A percentile compares a stretch with the other conserved stretches of the same genome.
Conservation (phyloP, 1,140 invertebrate species). For the Anastrepha ludens region DNA sequence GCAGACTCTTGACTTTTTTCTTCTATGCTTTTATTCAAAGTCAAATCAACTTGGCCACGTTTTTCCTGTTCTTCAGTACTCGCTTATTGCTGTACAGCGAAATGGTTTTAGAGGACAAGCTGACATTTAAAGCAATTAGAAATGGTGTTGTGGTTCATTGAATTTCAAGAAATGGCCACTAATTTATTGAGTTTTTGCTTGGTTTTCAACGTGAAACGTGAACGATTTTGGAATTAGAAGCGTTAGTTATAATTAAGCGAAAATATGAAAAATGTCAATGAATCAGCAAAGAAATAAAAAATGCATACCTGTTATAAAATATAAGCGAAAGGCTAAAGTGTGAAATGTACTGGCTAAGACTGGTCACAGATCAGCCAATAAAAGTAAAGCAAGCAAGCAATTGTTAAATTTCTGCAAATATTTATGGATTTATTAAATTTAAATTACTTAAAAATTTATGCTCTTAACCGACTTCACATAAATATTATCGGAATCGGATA, state of each 20-base stretch:
- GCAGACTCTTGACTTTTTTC: background rate
- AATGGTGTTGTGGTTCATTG: slow-evolving; percentile 16
- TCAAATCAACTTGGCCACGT: slow-evolving; percentile 47
- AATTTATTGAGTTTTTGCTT: background rate
- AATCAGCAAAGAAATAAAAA: too few species aligned
- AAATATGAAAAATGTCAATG: background rate
- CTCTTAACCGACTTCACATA: too few species aligned
- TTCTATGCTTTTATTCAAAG: background rate
- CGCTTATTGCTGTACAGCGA: background rate
- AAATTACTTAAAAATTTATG: too few species aligned
- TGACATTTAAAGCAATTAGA: slow-evolving; percentile 33
- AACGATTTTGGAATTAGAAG: background rate
- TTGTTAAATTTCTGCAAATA: too few species aligned
- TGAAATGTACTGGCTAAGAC: too few species aligned
- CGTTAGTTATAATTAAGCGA: slow-evolving; percentile 2
- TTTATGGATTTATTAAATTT: too few species aligned
- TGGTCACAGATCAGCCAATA: too few species aligned
- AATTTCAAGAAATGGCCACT: background rate
- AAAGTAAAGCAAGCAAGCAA: too few species aligned
- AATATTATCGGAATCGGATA: too few species aligned
- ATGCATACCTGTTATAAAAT: too few species aligned
- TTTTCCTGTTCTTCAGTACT: slow-evolving; percentile 2
- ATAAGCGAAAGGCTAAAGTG: too few species aligned
- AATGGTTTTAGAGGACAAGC: slow-evolving; percentile 17
- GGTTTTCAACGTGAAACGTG: slow-evolving; percentile 6